phyloP scores from a whole-genome alignment of 2,113 vertebrate genomes.

The Crotalus tigris region DNA sequence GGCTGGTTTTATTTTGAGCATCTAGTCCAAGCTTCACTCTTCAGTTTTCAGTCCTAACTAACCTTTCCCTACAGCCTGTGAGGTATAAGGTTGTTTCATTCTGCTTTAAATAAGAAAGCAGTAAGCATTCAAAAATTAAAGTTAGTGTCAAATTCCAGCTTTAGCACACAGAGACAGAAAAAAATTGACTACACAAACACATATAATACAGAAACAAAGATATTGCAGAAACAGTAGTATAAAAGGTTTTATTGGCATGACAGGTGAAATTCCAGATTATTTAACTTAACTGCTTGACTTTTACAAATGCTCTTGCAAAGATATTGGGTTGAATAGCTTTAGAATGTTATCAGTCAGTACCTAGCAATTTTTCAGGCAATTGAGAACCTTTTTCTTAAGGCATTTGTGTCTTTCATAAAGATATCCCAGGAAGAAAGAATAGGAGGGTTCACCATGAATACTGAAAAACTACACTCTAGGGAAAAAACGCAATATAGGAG shows the following conservation, averaged over 20 bases:
- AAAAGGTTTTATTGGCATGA: slow-evolving; percentile 64
- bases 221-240: slow-evolving; percentile 35
- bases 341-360: not conserved
- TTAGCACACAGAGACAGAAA: not conserved
- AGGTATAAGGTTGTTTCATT: too few species aligned
- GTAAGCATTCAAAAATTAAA: not conserved
- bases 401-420: not conserved
- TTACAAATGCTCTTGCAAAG: slow-evolving; percentile 11
- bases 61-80: not conserved
- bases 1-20: not conserved
- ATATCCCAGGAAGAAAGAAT: accelerated
- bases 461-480: not conserved
- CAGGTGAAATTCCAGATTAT: slow-evolving; percentile 6
- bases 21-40: not conserved
- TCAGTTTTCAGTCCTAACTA: not conserved
- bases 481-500: not conserved
- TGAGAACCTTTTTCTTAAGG: not conserved
- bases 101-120: not conserved
- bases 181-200: not conserved
- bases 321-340: not conserved
- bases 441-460: not conserved
- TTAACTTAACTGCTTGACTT: slow-evolving; percentile 16
- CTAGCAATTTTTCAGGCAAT: not conserved
- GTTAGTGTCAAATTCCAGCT: not conserved
- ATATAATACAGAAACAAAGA: slow-evolving; percentile 22